Evolutionary conservation across 2,888 invertebrate species (phyloP), one percentile per base, ranked within the genome.

Genomic region (Phymatocera aterrima): DNA sequence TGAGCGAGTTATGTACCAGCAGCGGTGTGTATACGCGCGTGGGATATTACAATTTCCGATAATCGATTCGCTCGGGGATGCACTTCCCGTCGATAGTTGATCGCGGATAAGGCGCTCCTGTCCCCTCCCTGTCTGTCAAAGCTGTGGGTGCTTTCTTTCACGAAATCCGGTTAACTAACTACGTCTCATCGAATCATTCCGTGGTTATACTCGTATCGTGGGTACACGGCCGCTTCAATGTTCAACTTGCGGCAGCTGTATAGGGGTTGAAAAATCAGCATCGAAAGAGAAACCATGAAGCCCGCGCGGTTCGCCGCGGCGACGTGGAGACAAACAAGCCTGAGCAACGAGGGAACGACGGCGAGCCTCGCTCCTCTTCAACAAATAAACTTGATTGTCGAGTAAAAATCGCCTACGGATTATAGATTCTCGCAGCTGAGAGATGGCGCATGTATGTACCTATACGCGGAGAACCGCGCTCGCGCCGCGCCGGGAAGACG

Each of bases 301-400:
- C n/a, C 1, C 15, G 21, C 24, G 64, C 12, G 37, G 12, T 15
- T n/a, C n/a, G n/a, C n/a, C n/a, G n/a, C n/a, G 54, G 15, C 34
- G 40, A 28, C 31, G 40, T 18, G 40, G 46, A 10, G 37, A 28
- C 15, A 28, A 57, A 40, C 21, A 12, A n/a, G 64, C 18, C 51
- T 24, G 74, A 31, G 5, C 15, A n/a, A 43, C 5, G 8, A n/a
- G 72, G 28, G 28, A 40, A 48, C n/a, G n/a, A n/a, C n/a, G n/a
- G n/a, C n/a, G n/a, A n/a, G n/a, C n/a, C n/a, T n/a, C n/a, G n/a
- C n/a, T n/a, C 34, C 75, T 57, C 82, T 80, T 82, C 81, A 82
- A 82, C 83, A 83, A 84, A 83, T 83, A 81, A 82, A 68, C 78
- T 79, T 82, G 83, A 83, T 84, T 83, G 82, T 82, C 81, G 78